Evolutionary conservation across 2,113 vertebrate genomes (phyloP), one percentile per base, ranked within the genome.

Genomic region (Cyprinodon variegatus): DNA sequence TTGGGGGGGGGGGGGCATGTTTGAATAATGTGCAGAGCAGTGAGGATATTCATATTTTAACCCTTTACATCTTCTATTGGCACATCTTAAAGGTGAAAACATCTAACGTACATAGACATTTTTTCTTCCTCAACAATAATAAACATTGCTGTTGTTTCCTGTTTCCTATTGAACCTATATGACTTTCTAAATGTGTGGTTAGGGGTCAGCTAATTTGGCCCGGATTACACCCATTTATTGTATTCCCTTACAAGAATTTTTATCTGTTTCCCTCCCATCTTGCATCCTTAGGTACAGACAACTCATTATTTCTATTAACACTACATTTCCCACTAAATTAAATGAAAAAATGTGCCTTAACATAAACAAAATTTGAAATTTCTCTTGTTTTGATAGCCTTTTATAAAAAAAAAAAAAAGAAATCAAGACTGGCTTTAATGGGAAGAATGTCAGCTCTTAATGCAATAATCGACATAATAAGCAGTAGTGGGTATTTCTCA

Each of bases 161-260:
- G 29, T 29, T 29, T 29, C 29, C 29, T 29, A 29, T 29, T 29
- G 29, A 29, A 29, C 29, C 29, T 29, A n/a, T 29, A 29, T 29
- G 29, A 29, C 29, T 29, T 29, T 29, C 29, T 81, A 84, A 83
- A 88, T 86, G 14, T 64, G 85, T 84, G 90, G 90, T 93, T 89
- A 92, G 73, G 80, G 82, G 17, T 76, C 81, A 89, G 78, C 90
- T 90, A 86, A 92, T 91, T 88, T 85, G 82, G 82, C 78, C 86
- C 70, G 81, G 90, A 92, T 92, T 89, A 88, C 65, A 86, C 38
- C 11, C 61, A 84, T 90, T 87, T 83, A 78, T 83, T 85, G 83
- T 85, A 88, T 90, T 86, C 84, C 77, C 79, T 87, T 65, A 66
- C 65, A 81, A 70, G 64, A 82, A 86, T 72, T 82, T 61, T 43